These are phyloP conservation scores for Spinibarbus caldwelli DNA, from an alignment of 2,797 vertebrate genomes.

Conservation along the genomic window DNA sequence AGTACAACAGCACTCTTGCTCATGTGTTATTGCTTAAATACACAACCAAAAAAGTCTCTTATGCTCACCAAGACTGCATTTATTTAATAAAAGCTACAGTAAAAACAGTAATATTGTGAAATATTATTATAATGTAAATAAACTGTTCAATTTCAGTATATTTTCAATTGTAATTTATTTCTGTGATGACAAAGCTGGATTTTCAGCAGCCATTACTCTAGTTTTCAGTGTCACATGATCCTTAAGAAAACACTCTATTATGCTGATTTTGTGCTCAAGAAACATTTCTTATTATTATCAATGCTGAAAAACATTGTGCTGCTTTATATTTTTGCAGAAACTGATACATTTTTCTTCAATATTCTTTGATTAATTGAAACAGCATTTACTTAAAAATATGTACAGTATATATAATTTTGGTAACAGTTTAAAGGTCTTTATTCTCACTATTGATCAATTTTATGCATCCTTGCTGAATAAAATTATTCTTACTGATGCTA, in stretches of 20 bases:
- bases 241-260: background rate
- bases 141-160: background rate
- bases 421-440: background rate
- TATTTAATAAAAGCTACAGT: background rate
- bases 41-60: background rate
- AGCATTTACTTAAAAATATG: background rate
- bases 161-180: background rate
- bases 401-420: background rate
- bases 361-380: background rate
- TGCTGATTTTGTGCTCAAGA: background rate
- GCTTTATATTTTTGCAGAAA: too few relatives aligned
- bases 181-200: background rate
- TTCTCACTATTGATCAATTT: background rate
- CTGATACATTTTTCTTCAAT: too few relatives aligned
- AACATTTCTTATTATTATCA: background rate
- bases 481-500: background rate
- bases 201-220: background rate
- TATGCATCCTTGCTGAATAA: background rate
- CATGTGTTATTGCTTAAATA: background rate
- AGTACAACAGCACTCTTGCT: background rate
- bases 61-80: background rate
- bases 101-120: background rate
- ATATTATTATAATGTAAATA: background rate
- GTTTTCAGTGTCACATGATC: background rate
- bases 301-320: too few relatives aligned